These are phyloP conservation scores for Thumatha senex DNA, from an alignment of 2,888 invertebrate genomes.

Conservation along the genomic window DNA sequence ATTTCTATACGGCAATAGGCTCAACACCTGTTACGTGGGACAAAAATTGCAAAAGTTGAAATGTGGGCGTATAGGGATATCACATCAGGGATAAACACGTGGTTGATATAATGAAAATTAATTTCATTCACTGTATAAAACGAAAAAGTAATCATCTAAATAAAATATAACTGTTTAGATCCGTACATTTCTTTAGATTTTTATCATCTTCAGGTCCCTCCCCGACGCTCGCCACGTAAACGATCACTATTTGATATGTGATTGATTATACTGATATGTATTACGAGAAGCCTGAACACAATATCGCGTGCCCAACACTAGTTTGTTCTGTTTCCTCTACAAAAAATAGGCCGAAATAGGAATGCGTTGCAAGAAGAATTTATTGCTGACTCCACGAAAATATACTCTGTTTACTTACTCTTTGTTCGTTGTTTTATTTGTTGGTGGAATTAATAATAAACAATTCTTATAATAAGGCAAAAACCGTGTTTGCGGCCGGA, in stretches of 20 bases:
- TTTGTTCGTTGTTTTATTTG: slow-evolving; percentile 9
- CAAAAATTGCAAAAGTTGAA: no score
- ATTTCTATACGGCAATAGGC: no score
- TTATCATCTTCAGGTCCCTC: neutral
- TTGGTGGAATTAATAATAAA: slow-evolving; percentile 2
- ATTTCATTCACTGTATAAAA: no score
- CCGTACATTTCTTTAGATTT: neutral
- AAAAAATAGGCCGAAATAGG: slow-evolving; percentile 34
- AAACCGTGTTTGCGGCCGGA: no score
- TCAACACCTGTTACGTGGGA: no score
- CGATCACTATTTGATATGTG: slow-evolving; percentile 17
- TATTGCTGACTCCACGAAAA: slow-evolving; percentile 23
- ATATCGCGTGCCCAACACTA: slow-evolving; percentile 38
- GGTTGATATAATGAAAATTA: no score
- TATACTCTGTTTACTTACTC: slow-evolving; percentile 6
- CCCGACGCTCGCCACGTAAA: slow-evolving; percentile 1
- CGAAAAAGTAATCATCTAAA: no score
- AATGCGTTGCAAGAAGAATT: slow-evolving; percentile 28
- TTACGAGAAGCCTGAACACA: slow-evolving; percentile 34
- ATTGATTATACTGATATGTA: slow-evolving; percentile 25
- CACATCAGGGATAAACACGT: no score
- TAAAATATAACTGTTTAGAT: no score
- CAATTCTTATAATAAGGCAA: neutral
- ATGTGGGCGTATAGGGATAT: no score
- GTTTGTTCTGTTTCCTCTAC: slow-evolving; percentile 39